Evolutionary conservation across 2,797 vertebrate genomes (phyloP).

Genomic region (Betta splendens): DNA sequence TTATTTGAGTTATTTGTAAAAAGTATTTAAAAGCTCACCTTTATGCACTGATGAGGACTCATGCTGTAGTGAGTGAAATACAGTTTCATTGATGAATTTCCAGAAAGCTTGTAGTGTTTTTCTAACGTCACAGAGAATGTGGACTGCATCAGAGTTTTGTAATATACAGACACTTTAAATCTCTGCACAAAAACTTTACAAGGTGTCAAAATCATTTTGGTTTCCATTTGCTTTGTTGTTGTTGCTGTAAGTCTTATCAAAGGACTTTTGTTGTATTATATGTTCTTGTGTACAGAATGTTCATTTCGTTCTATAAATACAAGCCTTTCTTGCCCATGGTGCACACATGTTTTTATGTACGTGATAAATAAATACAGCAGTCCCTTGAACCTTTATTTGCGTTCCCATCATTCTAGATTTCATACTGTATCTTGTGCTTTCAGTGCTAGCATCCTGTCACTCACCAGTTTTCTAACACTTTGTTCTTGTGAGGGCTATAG

Average conservation of each 20-base stretch:
- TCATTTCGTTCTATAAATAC: slow-evolving; percentile 67
- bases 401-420: too few species aligned
- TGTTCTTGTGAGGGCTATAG: too few species aligned
- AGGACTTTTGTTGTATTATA: slow-evolving; percentile 69
- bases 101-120: slow-evolving; percentile 18
- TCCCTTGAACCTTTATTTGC: slow-evolving; percentile 18
- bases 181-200: slow-evolving; percentile 65
- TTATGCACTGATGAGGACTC: slow-evolving; percentile 25
- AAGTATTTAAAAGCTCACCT: slow-evolving; percentile 35
- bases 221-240: slow-evolving; percentile 54
- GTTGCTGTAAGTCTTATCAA: slow-evolving; percentile 60
- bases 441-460: too few species aligned
- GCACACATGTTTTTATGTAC: slow-evolving; percentile 69
- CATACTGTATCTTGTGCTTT: too few species aligned
- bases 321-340: slow-evolving; percentile 63
- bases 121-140: slow-evolving; percentile 24
- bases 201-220: slow-evolving; percentile 42
- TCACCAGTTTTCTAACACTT: too few species aligned
- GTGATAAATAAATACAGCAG: slow-evolving; percentile 57
- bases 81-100: slow-evolving; percentile 21
- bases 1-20: slow-evolving; percentile 32
- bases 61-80: not conserved
- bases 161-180: slow-evolving; percentile 60
- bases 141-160: slow-evolving; percentile 53
- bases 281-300: slow-evolving; percentile 57